Evolutionary conservation across 2,888 invertebrate species (phyloP), one percentile per base, ranked within the genome.

Genomic region (Eupithecia inturbata): DNA sequence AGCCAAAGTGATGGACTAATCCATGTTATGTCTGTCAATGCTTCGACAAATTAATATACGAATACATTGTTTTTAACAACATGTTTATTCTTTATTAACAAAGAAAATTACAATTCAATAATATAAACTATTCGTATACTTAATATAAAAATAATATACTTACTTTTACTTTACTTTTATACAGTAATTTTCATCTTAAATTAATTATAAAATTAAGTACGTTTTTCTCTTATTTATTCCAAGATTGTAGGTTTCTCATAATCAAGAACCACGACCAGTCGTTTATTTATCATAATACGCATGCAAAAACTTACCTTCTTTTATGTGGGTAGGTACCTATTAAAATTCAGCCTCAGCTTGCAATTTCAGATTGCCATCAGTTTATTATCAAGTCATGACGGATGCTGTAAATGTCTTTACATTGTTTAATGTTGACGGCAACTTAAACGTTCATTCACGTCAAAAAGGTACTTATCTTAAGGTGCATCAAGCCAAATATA

Each of bases 331-430:
- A 28, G 28, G 16, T 31, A 62, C 7, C 33, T 39, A 72, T 77
- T 75, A 72, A 73, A 67, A 73, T 73, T 72, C 72, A 68, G 64
- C n/a, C 62, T 68, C 28, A 62, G 69, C 69, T 69, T 63, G 45
- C 72, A 74, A 70, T 80, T 74, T 71, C 73, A 78, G 79, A 81
- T 80, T 26, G 45, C 64, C 49, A 76, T 79, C 78, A 22, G 67
- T 49, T 70, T 73, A 74, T 62, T 72, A 76, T 71, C 75, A 75
- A 76, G 75, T 76, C 71, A 67, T 28, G 49, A 45, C 60, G 68
- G 67, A 72, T 64, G 36, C 63, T 33, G 63, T 64, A 22, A 62
- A 36, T 33, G 19, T 64, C n/a, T 33, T 10, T 22, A 33, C 57
- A 57, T 22, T 57, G 22, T 57, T 57, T 22, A 57, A 57, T 57